phyloP scores from a whole-genome alignment of 2,797 vertebrate species.

The Chaenodraco wilsoni region DNA sequence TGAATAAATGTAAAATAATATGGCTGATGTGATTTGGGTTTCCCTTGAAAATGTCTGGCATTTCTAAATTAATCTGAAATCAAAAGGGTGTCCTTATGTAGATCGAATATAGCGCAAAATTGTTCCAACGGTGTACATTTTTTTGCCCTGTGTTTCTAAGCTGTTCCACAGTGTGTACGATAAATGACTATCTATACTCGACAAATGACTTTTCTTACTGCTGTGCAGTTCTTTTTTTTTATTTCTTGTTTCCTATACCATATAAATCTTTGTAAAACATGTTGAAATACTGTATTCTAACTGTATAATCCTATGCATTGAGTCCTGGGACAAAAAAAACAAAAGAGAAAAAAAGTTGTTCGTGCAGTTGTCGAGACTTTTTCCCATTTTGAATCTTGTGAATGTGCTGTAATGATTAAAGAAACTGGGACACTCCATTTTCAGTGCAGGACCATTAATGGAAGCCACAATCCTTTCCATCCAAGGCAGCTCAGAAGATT shows the following conservation, averaged over 20 bases:
- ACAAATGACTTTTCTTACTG: slow-evolving; percentile 87
- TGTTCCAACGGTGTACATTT: slow-evolving; percentile 75
- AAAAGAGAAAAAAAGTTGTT: slow-evolving; percentile 72
- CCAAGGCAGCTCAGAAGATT: slow-evolving; percentile 76
- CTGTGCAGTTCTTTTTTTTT: slow-evolving; percentile 88
- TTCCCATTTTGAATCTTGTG: slow-evolving; percentile 75
- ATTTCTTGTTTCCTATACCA: slow-evolving; percentile 84
- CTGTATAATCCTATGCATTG: slow-evolving; percentile 87
- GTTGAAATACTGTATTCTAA: slow-evolving; percentile 86
- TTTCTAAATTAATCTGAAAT: slow-evolving; percentile 75
- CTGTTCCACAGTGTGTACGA: slow-evolving; percentile 84
- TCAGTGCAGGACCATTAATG: slow-evolving; percentile 62
- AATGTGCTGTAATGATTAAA: slow-evolving; percentile 81
- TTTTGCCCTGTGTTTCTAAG: slow-evolving; percentile 80
- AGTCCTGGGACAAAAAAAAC: slow-evolving; percentile 74
- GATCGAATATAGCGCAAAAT: slow-evolving; percentile 81
- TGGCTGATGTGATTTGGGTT: slow-evolving; percentile 76
- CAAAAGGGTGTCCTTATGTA: slow-evolving; percentile 75
- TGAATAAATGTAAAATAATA: slow-evolving; percentile 71
- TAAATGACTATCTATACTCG: slow-evolving; percentile 85
- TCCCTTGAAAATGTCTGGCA: slow-evolving; percentile 73
- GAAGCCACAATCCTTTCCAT: slow-evolving; percentile 65
- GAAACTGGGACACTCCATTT: slow-evolving; percentile 70
- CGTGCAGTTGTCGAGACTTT: slow-evolving; percentile 81
- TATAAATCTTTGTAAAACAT: slow-evolving; percentile 87